Evolutionary conservation across 1,140 invertebrate species (phyloP).

Genomic region (Macrocentrus cingulum): DNA sequence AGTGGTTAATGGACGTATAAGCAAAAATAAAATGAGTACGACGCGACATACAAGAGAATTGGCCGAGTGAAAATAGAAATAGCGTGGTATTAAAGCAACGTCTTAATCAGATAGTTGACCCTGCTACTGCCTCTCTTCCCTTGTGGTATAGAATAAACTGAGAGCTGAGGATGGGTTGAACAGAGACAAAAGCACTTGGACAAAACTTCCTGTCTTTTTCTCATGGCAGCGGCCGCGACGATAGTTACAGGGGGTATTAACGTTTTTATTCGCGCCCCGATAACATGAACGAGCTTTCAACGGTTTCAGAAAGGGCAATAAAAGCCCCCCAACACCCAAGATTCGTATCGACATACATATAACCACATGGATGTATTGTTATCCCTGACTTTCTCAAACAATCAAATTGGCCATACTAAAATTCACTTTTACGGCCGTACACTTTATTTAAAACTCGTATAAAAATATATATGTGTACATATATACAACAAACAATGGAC

Average conservation of each 20-base stretch:
- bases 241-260: slow-evolving; percentile 26
- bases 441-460: no score
- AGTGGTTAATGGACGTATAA: slow-evolving; percentile 19
- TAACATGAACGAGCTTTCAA: slow-evolving; percentile 27
- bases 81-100: slow-evolving; percentile 1
- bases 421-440: not conserved
- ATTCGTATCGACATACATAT: slow-evolving; percentile 20
- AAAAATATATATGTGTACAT: no score
- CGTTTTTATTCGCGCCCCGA: slow-evolving; percentile 21
- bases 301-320: slow-evolving; percentile 18
- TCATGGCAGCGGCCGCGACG: slow-evolving; percentile 8
- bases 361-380: slow-evolving; percentile 10
- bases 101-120: slow-evolving; percentile 15
- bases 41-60: not conserved
- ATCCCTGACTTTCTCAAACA: not conserved
- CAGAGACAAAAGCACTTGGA: not conserved
- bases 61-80: not conserved
- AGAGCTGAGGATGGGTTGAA: not conserved
- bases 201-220: not conserved
- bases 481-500: no score
- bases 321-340: slow-evolving; percentile 4
- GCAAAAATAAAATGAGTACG: slow-evolving; percentile 21
- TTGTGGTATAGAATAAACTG: not conserved
- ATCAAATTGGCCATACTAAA: not conserved
- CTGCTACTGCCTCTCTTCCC: not conserved